A percentile compares a stretch with the other conserved stretches of the same genome.
These are phyloP conservation scores for Ascaphus truei DNA, from an alignment of 2,113 vertebrate genomes.

Conservation along the genomic window DNA sequence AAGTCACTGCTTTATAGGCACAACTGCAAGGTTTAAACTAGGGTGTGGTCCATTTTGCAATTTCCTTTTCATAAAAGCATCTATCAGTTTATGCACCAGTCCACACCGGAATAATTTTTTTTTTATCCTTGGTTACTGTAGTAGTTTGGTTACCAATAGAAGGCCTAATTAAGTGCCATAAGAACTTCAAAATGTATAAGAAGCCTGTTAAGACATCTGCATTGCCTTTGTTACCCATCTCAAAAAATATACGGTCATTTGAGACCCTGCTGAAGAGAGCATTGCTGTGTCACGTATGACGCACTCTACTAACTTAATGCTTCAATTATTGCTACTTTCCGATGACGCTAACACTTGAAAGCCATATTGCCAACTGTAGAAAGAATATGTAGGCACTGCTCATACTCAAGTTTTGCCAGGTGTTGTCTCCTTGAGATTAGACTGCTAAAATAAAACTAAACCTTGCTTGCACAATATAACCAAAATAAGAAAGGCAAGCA, in stretches of 20 bases:
- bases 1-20: background rate
- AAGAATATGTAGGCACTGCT: background rate
- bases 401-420: background rate
- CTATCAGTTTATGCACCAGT: too few species aligned
- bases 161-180: background rate
- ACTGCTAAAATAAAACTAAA: background rate
- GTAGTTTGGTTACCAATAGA: background rate
- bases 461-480: background rate
- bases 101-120: too few species aligned
- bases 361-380: background rate
- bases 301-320: background rate
- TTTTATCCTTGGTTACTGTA: background rate
- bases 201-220: background rate
- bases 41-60: background rate
- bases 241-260: background rate
- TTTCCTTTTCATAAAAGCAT: background rate
- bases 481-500: background rate
- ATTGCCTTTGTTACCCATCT: conserved; percentile 23
- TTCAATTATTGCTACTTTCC: conserved; percentile 17
- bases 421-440: background rate
- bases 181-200: background rate
- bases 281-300: background rate
- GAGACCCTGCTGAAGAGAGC: background rate
- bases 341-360: background rate
- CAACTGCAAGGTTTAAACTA: background rate